Evolutionary conservation across 1,140 invertebrate species (phyloP), one percentile per base, ranked within the genome.

Genomic region (Zelostemma sp.): DNA sequence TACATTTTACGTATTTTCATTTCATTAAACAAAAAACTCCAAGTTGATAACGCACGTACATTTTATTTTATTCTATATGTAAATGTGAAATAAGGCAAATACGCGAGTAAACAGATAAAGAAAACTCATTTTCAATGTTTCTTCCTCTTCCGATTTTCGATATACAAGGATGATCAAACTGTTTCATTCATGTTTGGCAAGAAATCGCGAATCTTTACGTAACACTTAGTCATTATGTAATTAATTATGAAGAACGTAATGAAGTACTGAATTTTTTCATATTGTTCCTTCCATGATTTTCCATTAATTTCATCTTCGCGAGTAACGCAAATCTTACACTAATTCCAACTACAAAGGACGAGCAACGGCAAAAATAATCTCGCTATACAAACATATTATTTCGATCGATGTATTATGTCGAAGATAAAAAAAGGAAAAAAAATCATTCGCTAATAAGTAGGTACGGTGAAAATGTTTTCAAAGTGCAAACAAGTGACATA

Each of bases 391-490:
- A 9, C 33, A 14, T 43, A 16, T 54, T 25, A 19, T 33, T 21
- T 65, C 15, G 12, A 11, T 25, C 12, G 8, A 48, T 48, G 0
- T n/a, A 47, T 46, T 47, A 21, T n/a, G n/a, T n/a, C n/a, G n/a
- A 18, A 47, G 12, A 17, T 15, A 17, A 15, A 6, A 15, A 1
- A 1, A 46, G 3, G 1, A 5, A 19, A 17, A 11, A 14, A 14
- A 47, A 47, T 9, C 21, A 47, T 48, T 17, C 8, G 3, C 21
- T 8, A 25, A 25, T n/a, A n/a, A n/a, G n/a, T n/a, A n/a, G n/a
- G n/a, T 25, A 4, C 21, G 8, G 8, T 25, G 21, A 25, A 25
- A 25, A 28, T n/a, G n/a, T n/a, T 48, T 15, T 12, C 38, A 12
- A 4, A 25, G 43, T 14, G 16, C n/a, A n/a, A n/a, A n/a, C n/a